Base-by-base conservation (phyloP, 2,888 invertebrate genomes). In the Noctuana brunneofusca region DNA sequence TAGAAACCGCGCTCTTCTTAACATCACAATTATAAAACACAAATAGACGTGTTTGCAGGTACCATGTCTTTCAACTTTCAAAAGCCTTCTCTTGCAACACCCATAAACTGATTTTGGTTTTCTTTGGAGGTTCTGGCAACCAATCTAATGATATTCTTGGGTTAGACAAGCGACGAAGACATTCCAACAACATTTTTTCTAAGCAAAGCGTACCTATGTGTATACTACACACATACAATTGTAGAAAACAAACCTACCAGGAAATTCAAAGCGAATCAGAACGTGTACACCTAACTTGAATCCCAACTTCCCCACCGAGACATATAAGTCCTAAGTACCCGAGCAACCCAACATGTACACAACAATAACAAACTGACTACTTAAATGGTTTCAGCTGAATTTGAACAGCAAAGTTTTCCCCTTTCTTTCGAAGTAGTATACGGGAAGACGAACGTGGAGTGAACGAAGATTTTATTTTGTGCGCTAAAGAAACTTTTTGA, bases 331-430 rank as follows among this genome's bases (percentile, higher is more conserved):
- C 52, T 53, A 58, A 58, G 58, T 46, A 59, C 43, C 30, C 9
- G 22, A 59, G 53, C 9, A 59, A 60, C 48, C 9, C 43, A 54
- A 43, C 32, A 48, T 60, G 35, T 53, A 55, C 60, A 60, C 48
- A 54, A 60, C 54, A 59, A 59, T 50, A 60, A 60, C 60, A 60
- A 60, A 55, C 60, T 27, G 24, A 54, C 53, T 59, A 66, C 66
- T 66, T 66, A 63, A 66, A 64, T 64, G 62, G 65, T 63, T 66
- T 65, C 62, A 64, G 58, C 59, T 65, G 65, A 66, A 63, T 68
- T 68, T 65, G 58, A 64, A 58, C 63, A 58, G 60, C 56, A 58
- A 64, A 68, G 58, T 65, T 66, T 65, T 65, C 52, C 60, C 58
- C 48, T 59, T 64, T 64, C 38, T 53, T 53, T 53, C 53, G 8